Conservation (phyloP, 2,888 invertebrate genomes). For the Nowickia ferox region DNA sequence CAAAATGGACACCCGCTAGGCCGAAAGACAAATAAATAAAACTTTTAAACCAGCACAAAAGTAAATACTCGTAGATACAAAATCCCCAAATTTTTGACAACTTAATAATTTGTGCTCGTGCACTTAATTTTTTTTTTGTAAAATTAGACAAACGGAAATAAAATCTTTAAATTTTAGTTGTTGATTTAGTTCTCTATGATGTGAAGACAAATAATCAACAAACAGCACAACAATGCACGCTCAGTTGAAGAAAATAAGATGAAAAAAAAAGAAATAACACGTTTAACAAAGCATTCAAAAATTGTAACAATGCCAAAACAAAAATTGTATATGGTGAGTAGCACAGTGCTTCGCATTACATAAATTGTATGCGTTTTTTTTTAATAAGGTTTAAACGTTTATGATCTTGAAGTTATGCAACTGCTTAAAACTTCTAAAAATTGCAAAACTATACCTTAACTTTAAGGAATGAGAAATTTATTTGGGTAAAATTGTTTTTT, state of each 20-base stretch:
- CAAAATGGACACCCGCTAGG: conserved; percentile 21
- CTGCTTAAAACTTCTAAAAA: no score
- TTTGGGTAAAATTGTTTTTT: no score
- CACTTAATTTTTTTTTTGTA: conserved; percentile 5
- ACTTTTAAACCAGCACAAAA: background rate
- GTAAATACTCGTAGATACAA: background rate
- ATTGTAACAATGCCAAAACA: conserved; percentile 7
- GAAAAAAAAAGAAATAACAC: background rate
- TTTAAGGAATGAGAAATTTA: no score
- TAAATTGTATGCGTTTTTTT: background rate
- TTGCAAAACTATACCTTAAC: no score
- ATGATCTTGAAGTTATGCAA: no score
- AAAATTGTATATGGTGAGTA: background rate
- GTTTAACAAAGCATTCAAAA: conserved; percentile 12
- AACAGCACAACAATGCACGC: background rate
- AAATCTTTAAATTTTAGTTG: conserved; percentile 3
- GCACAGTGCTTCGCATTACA: background rate
- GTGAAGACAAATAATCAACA: conserved; percentile 31
- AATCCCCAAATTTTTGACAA: background rate
- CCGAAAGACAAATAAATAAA: conserved; percentile 23
- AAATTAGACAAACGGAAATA: conserved; percentile 2
- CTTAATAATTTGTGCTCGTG: background rate
- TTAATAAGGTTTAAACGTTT: no score
- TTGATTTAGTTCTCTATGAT: conserved; percentile 22
- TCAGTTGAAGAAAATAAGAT: conserved; percentile 6